Conservation (phyloP, 1,140 invertebrate species). For the Limonius californicus region DNA sequence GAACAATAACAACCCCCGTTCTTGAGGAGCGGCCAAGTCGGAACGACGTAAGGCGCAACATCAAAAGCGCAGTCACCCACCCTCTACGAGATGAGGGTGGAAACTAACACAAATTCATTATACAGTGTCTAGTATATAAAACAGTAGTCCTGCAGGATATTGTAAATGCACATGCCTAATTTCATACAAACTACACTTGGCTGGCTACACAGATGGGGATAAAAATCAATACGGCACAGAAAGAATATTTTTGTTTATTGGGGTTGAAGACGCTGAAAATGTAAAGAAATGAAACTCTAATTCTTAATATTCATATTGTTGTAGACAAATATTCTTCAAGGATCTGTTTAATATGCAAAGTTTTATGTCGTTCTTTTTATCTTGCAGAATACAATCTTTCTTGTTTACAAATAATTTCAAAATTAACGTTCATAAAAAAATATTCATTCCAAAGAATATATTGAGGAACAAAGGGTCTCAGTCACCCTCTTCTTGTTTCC, state of each 20-base stretch:
- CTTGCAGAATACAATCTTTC: no score
- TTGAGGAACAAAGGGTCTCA: no score
- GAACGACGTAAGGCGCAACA: not conserved
- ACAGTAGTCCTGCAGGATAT: conserved; percentile 38
- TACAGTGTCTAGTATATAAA: conserved; percentile 46
- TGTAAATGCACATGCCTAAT: conserved; percentile 44
- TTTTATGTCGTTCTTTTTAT: no score
- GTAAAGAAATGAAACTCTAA: conserved; percentile 1
- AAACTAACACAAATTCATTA: conserved; percentile 45
- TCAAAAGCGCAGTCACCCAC: conserved; percentile 21
- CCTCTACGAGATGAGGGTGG: conserved; percentile 33
- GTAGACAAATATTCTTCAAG: no score
- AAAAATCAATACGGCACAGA: conserved; percentile 46
- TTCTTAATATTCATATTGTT: conserved; percentile 6
- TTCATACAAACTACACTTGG: conserved; percentile 38
- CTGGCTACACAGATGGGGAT: conserved; percentile 39
- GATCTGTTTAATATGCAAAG: no score
- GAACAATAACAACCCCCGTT: conserved; percentile 5
- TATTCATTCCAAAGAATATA: no score
- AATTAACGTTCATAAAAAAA: no score
- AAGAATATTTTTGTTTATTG: conserved; percentile 45
- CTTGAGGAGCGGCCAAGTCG: conserved; percentile 9
- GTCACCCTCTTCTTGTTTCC: no score
- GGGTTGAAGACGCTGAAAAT: conserved; percentile 6
- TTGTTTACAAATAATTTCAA: no score